Percentiles rank a stretch among this genome's conserved stretches.
phyloP scores from a whole-genome alignment of 2,797 vertebrate species.

The Oreochromis grahami region DNA sequence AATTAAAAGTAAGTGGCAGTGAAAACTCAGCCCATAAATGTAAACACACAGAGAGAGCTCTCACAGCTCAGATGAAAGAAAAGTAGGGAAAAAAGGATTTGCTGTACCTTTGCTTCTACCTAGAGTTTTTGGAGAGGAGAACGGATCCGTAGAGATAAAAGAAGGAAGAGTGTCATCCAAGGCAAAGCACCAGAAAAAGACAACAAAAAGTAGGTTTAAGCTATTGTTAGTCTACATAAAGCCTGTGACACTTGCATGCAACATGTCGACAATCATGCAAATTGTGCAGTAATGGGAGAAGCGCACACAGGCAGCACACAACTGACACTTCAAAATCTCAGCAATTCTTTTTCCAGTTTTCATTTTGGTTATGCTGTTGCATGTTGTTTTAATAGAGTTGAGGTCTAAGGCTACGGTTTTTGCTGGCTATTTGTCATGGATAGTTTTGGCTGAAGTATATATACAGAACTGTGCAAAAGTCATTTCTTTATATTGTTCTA shows the following conservation, averaged over 20 bases:
- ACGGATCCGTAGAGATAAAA: constrained; percentile 66
- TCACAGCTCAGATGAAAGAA: neutral
- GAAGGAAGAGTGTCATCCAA: constrained; percentile 71
- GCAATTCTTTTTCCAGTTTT: neutral
- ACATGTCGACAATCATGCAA: constrained; percentile 52
- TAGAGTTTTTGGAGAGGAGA: constrained; percentile 79
- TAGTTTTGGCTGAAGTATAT: neutral
- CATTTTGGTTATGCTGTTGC: neutral
- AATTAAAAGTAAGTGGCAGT: constrained; percentile 42
- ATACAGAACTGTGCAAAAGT: rapidly evolving
- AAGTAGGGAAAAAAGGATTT: constrained; percentile 12
- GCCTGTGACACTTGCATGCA: constrained; percentile 44
- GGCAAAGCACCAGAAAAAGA: constrained; percentile 52
- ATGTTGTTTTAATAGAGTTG: rapidly evolving
- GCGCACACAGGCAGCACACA: neutral
- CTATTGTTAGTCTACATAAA: constrained; percentile 46
- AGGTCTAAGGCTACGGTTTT: neutral
- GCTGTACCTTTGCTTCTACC: constrained; percentile 98
- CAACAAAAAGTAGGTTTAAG: constrained; percentile 49
- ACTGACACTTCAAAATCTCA: neutral
- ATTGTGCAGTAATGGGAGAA: constrained; percentile 13
- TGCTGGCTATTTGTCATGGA: rapidly evolving
- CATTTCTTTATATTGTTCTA: neutral
- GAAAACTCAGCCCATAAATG: neutral
- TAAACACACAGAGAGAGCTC: neutral